Conservation (phyloP, 2,888 invertebrate genomes). For the Ferdinandea cuprea region DNA sequence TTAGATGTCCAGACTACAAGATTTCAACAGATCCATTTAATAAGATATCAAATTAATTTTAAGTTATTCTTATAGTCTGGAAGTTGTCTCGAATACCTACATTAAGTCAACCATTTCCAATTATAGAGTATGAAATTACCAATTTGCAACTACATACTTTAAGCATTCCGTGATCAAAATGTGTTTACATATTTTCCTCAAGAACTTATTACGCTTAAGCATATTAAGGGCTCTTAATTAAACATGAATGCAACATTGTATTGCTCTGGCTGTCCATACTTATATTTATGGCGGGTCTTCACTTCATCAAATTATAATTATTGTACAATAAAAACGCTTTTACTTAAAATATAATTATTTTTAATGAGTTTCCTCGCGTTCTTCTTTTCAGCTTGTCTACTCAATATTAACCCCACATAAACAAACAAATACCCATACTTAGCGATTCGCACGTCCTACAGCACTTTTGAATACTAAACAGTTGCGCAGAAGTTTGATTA, state of each 20-base stretch:
- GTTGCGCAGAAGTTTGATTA: constrained; percentile 5
- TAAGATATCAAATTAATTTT: too few relatives aligned
- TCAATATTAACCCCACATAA: constrained; percentile 40
- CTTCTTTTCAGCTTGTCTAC: constrained; percentile 22
- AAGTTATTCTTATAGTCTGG: too few relatives aligned
- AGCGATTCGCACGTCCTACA: constrained; percentile 51
- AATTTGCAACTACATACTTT: too few relatives aligned
- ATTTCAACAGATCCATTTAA: too few relatives aligned
- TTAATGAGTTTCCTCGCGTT: constrained; percentile 53
- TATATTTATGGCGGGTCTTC: constrained; percentile 14
- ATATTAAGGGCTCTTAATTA: not conserved
- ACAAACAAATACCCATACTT: constrained; percentile 64
- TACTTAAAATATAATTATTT: constrained; percentile 65
- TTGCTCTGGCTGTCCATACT: too few relatives aligned
- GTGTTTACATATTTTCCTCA: not conserved
- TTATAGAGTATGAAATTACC: too few relatives aligned
- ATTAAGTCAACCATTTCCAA: too few relatives aligned
- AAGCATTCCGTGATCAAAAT: constrained; percentile 8
- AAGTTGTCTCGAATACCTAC: too few relatives aligned
- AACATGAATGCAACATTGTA: constrained; percentile 7
- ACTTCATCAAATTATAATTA: constrained; percentile 7
- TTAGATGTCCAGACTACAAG: too few relatives aligned
- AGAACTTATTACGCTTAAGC: not conserved
- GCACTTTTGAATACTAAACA: constrained; percentile 56
- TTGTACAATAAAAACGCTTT: constrained; percentile 15